phyloP scores from a whole-genome alignment of 2,888 invertebrate species.

The Agrochola lychnidis region DNA sequence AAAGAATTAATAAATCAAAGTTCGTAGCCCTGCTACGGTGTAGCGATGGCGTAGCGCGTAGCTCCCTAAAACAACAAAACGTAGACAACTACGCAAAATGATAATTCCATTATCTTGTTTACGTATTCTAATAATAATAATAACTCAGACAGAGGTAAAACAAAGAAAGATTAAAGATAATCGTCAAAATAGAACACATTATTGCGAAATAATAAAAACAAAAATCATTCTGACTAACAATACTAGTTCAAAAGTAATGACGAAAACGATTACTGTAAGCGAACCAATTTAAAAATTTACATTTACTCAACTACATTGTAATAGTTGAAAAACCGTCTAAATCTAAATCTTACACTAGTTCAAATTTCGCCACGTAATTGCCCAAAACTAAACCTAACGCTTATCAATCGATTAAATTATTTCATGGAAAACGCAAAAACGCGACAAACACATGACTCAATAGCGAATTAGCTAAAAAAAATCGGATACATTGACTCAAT shows the following conservation, averaged over 20 bases:
- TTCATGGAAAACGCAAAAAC: conserved; percentile 70
- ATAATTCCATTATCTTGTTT: conserved; percentile 62
- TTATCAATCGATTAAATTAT: conserved; percentile 77
- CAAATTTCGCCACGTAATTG: conserved; percentile 75
- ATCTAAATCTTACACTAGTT: conserved; percentile 61
- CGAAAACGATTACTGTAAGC: conserved; percentile 45
- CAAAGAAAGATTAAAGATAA: conserved; percentile 54
- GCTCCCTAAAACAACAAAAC: conserved; percentile 11
- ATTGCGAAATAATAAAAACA: conserved; percentile 40
- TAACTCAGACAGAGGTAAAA: conserved; percentile 51
- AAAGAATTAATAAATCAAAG: not conserved
- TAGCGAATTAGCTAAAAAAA: conserved; percentile 86
- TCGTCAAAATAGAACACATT: conserved; percentile 39
- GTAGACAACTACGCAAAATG: conserved; percentile 30
- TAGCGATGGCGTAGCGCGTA: conserved; percentile 49
- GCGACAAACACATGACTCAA: conserved; percentile 88
- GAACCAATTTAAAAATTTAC: conserved; percentile 50
- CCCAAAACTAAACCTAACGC: conserved; percentile 68
- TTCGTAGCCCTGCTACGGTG: conserved; percentile 47
- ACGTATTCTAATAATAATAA: conserved; percentile 53
- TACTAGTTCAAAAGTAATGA: conserved; percentile 20
- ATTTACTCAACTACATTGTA: conserved; percentile 61
- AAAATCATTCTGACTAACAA: conserved; percentile 20
- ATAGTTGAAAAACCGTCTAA: conserved; percentile 51
- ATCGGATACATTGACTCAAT: conserved; percentile 87